phyloP scores from a whole-genome alignment of 2,113 vertebrate genomes.

The Toxotes jaculatrix region DNA sequence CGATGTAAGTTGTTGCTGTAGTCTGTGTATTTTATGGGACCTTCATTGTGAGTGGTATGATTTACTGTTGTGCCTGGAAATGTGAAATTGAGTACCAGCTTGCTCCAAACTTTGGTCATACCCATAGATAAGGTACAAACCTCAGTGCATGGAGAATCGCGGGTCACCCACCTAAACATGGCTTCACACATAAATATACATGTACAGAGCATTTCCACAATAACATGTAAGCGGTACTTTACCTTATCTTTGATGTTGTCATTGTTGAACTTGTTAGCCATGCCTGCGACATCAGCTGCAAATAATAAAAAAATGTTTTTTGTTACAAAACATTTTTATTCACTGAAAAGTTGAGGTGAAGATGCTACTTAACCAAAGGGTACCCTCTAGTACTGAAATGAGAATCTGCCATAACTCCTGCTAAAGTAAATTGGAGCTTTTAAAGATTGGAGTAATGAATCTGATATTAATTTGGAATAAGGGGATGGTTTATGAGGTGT shows the following conservation, averaged over 20 bases:
- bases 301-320: constrained; percentile 14
- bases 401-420: neutral
- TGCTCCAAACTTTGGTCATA: neutral
- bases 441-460: neutral
- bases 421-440: neutral
- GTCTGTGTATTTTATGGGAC: neutral
- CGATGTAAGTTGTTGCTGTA: neutral
- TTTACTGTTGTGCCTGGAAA: neutral
- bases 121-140: neutral
- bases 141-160: neutral
- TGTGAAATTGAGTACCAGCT: neutral
- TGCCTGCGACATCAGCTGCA: constrained; percentile 77
- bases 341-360: neutral
- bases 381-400: neutral
- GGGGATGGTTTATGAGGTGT: too few relatives aligned
- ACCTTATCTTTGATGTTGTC: constrained; percentile 84
- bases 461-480: neutral
- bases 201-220: neutral
- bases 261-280: constrained; percentile 82
- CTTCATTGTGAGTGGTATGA: neutral
- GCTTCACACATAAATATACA: neutral
- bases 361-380: neutral
- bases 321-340: neutral
- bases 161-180: neutral
- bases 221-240: neutral